Evolutionary conservation across 2,888 invertebrate species (phyloP), one percentile per base, ranked within the genome.

Genomic region (Unio pictorum): DNA sequence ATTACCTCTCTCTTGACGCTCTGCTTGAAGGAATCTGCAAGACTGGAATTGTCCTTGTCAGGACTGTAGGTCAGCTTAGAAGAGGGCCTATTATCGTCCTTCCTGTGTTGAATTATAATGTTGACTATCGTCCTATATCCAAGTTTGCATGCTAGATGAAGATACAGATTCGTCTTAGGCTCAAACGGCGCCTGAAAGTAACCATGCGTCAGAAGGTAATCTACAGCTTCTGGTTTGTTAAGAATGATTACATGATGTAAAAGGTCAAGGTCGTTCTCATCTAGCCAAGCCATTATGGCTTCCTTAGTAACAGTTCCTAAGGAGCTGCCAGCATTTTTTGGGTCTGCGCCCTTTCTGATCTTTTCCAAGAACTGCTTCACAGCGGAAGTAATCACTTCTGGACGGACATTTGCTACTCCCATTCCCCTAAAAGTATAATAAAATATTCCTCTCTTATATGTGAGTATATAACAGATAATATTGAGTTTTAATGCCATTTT

Each of bases 171-270:
- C 23, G 77, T 70, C 30, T 75, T 67, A 2, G 86, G 83, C 61
- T 79, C 72, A 63, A 81, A 76, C 7, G 83, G 81, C 5, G 76
- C 78, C 69, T 76, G 69, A 67, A 84, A 84, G 59, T 72, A 83
- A 18, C 83, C 82, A 54, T 78, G 74, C 23, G 76, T 72, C 8
- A 85, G 71, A 15, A 87, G 72, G 30, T 77, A 79, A 61, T 81
- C 81, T 18, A 83, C 78, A 17, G 82, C 80, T 68, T 86, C 86
- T 7, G 76, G 71, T 67, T 79, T 81, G 70, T 85, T 83, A 30
- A 75, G 70, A n/a, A 86, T 71, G 56, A 88, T 86, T 63, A 82
- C 74, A 74, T 84, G 80, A 67, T 88, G 87, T 68, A 88, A 65
- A 4, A 86, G 64, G 68, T 88, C 84, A 58, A 86, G 73, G 18